Percentiles rank a stretch among this genome's conserved stretches.
phyloP scores from a whole-genome alignment of 1,140 invertebrate species.

The Oncopeltus fasciatus region DNA sequence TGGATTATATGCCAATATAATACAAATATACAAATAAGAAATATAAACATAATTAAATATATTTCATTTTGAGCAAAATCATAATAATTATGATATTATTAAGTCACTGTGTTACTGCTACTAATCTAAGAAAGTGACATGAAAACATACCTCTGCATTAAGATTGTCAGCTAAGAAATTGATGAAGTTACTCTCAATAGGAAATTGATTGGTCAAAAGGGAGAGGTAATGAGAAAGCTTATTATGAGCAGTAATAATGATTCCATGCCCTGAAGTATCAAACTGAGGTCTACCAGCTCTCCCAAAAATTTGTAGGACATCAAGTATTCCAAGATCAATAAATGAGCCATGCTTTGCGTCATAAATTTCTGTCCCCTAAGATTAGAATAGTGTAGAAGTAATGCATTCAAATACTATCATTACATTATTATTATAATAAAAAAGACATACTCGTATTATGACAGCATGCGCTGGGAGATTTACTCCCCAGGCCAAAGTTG shows the following conservation, averaged over 20 bases:
- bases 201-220: slow-evolving; percentile 88
- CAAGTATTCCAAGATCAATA: slow-evolving; percentile 89
- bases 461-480: slow-evolving; percentile 97
- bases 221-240: slow-evolving; percentile 90
- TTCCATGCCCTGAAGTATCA: slow-evolving; percentile 75
- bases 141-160: slow-evolving; percentile 76
- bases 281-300: slow-evolving; percentile 92
- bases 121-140: background rate
- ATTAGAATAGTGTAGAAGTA: background rate
- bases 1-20: too few species aligned
- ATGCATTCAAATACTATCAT: background rate
- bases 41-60: too few species aligned
- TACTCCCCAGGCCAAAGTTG: slow-evolving; percentile 97
- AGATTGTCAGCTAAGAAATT: slow-evolving; percentile 86
- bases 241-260: slow-evolving; percentile 87
- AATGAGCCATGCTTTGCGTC: slow-evolving; percentile 89
- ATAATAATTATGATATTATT: background rate
- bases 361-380: slow-evolving; percentile 91
- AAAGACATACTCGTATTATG: slow-evolving; percentile 64
- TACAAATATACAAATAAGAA: too few species aligned
- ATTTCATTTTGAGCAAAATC: too few species aligned
- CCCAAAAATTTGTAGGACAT: slow-evolving; percentile 98
- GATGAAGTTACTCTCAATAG: slow-evolving; percentile 95
- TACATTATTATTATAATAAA: background rate
- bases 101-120: too few species aligned